Evolutionary conservation across 30 jellyfish, hydroid and myxozoan genomes (phyloP).

Genomic region (Phacellophora camtschatica): DNA sequence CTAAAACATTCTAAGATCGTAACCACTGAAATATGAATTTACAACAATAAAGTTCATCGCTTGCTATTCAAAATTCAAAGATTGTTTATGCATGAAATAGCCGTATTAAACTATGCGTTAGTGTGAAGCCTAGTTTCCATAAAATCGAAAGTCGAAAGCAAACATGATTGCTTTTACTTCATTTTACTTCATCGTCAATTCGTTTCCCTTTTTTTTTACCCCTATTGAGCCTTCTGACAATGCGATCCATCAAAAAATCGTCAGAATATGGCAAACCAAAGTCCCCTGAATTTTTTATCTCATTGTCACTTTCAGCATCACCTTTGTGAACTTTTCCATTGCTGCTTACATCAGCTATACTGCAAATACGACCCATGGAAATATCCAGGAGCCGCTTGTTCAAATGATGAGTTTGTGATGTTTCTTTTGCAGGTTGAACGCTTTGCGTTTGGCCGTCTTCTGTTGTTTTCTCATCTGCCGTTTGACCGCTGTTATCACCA

Average conservation of each 20-base stretch:
- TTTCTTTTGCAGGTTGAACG: slow-evolving; percentile 20
- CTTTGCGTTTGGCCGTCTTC: not conserved
- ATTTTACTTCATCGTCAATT: no score
- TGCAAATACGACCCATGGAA: slow-evolving; percentile 64
- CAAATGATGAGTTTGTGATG: slow-evolving; percentile 81
- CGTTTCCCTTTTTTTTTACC: not conserved
- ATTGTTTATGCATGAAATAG: no score
- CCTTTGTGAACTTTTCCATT: slow-evolving; percentile 19
- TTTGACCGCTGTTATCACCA: not conserved
- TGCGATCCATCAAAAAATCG: slow-evolving; percentile 91
- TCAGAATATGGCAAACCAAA: slow-evolving; percentile 70
- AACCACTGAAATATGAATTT: no score
- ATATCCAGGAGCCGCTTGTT: slow-evolving; percentile 70
- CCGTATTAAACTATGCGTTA: no score
- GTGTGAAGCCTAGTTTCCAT: no score
- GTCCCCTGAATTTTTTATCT: slow-evolving; percentile 47
- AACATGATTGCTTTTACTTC: no score
- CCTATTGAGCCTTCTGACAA: slow-evolving; percentile 64
- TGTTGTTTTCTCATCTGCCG: not conserved
- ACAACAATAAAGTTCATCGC: no score
- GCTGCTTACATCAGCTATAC: slow-evolving; percentile 46
- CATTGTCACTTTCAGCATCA: not conserved
- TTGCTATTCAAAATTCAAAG: no score
- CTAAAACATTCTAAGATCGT: no score
- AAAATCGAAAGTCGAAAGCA: no score